Conservation (phyloP, 2,797 vertebrate genomes). For the Phylloscopus collybita region DNA sequence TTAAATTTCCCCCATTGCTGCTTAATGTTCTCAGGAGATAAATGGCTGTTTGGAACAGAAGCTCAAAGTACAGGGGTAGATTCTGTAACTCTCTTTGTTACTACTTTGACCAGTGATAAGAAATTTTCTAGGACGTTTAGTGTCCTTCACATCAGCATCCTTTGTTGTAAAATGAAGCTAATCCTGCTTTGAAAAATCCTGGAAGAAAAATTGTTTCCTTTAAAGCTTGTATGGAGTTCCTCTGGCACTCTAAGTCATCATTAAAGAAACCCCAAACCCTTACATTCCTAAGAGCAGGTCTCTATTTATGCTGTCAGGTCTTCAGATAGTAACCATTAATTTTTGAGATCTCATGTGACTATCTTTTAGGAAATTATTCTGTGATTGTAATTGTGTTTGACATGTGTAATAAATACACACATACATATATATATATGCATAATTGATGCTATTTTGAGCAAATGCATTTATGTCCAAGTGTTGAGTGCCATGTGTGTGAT, state of each 20-base stretch:
- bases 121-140: neutral
- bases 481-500: neutral
- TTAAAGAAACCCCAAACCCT: neutral
- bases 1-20: fast-evolving
- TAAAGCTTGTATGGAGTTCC: neutral
- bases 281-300: neutral
- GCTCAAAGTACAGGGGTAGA: neutral
- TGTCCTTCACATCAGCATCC: neutral
- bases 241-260: neutral
- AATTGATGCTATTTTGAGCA: neutral
- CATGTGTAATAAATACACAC: neutral
- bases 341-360: neutral
- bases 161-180: neutral
- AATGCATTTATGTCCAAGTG: neutral
- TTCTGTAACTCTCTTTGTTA: neutral
- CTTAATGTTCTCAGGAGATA: neutral
- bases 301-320: neutral
- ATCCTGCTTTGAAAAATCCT: neutral
- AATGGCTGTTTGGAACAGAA: neutral
- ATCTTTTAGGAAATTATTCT: neutral
- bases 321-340: neutral
- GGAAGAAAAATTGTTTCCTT: neutral
- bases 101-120: neutral
- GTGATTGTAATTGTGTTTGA: neutral
- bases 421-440: neutral